Evolutionary conservation across 2,113 vertebrate genomes (phyloP), one percentile per base, ranked within the genome.

Genomic region (Clarias magur): DNA sequence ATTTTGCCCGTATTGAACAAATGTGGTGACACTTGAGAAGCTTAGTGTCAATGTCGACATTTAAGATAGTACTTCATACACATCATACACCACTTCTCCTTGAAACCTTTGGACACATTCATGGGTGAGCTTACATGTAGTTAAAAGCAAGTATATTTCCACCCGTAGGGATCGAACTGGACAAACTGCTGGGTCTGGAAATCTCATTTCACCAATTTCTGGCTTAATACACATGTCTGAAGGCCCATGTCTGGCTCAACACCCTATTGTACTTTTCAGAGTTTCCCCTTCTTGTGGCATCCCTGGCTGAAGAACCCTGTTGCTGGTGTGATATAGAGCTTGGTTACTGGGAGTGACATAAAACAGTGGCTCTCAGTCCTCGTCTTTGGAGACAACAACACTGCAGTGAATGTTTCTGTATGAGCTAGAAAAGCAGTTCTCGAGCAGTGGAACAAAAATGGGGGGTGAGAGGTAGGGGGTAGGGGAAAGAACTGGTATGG

Each of bases 251-350:
- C 21, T 27, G 59, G 9, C 57, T 80, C 3, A 23, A 11, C 4
- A 60, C 56, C 78, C 78, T 34, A 3, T 21, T 59, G 78, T 59
- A 80, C 34, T 15, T 21, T 80, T 59, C 27, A 59, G n/a, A 56
- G 75, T n/a, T 19, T 54, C 56, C 54, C n/a, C 27, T 27, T 80
- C 25, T 59, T 80, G 1, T 57, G 78, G 56, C 9, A 10, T 13
- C 78, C 78, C 54, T 80, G 78, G 54, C 17, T 30, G 56, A 16
- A 78, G 54, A 80, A 80, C 17, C n/a, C 56, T 59, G 21, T 59
- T 80, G 78, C 59, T 59, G n/a, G 48, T 23, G 63, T 68, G 82
- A 73, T 84, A 25, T 72, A 84, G 19, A 34, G 62, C 34, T 63
- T 0, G 25, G 15, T 42, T 82, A 67, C 16, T 65, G 80, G 38